phyloP scores from a whole-genome alignment of 2,113 vertebrate genomes.

The Columba janthina region DNA sequence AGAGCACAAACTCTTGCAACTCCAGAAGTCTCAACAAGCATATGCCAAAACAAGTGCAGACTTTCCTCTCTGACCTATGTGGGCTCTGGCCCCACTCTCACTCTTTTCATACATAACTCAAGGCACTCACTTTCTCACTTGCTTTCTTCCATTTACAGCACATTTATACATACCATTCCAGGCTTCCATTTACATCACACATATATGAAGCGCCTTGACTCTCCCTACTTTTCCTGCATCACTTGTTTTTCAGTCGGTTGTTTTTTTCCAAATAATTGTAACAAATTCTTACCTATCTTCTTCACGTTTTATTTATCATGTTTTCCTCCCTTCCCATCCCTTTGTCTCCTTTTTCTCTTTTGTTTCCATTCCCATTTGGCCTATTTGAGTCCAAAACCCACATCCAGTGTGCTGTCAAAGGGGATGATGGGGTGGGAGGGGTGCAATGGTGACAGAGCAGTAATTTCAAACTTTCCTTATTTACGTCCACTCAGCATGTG shows the following conservation, averaged over 20 bases:
- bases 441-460: neutral
- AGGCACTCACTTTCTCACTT: neutral
- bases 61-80: rapidly evolving
- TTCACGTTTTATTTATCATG: neutral
- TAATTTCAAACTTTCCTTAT: neutral
- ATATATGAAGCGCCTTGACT: neutral
- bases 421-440: too few relatives aligned
- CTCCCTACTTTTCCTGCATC: neutral
- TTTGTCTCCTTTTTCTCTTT: neutral
- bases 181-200: neutral
- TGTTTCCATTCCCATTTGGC: neutral
- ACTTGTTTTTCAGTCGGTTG: neutral
- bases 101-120: neutral
- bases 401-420: neutral
- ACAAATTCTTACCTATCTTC: neutral
- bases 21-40: neutral
- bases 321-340: neutral
- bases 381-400: neutral
- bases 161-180: neutral
- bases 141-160: neutral
- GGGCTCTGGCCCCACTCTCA: neutral
- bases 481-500: neutral
- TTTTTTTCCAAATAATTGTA: neutral
- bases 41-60: rapidly evolving
- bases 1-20: neutral